Percentiles rank a stretch among this genome's conserved stretches.
Conservation (phyloP, 2,113 vertebrate species). For the Thermophis baileyi region DNA sequence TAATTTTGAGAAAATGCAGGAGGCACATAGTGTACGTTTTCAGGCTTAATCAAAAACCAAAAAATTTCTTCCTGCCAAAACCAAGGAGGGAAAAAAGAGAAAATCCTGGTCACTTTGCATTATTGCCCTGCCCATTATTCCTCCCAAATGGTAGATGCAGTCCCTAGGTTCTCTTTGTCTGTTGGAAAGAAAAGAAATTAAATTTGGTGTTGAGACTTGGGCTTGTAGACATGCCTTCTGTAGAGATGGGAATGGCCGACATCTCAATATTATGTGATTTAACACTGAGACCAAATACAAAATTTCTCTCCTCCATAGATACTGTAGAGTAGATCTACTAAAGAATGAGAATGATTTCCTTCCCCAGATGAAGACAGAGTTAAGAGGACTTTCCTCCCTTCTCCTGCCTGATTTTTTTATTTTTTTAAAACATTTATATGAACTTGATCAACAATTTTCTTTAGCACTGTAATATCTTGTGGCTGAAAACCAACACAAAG, state of each 20-base stretch:
- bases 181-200: background rate
- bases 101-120: background rate
- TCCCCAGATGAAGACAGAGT: background rate
- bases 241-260: background rate
- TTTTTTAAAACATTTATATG: background rate
- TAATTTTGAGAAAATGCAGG: background rate
- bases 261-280: background rate
- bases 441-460: background rate
- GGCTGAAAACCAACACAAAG: background rate
- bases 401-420: background rate
- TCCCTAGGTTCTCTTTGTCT: background rate
- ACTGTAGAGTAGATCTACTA: background rate
- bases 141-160: background rate
- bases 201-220: background rate
- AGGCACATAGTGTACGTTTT: background rate
- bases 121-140: background rate
- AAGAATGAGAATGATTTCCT: background rate
- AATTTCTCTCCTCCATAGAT: background rate
- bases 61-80: background rate
- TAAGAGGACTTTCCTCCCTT: background rate
- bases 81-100: background rate
- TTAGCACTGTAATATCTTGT: too few species aligned
- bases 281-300: background rate
- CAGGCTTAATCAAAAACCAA: background rate
- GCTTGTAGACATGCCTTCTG: background rate